Conservation (phyloP, 1,140 invertebrate species). For the Drosophila yakuba region DNA sequence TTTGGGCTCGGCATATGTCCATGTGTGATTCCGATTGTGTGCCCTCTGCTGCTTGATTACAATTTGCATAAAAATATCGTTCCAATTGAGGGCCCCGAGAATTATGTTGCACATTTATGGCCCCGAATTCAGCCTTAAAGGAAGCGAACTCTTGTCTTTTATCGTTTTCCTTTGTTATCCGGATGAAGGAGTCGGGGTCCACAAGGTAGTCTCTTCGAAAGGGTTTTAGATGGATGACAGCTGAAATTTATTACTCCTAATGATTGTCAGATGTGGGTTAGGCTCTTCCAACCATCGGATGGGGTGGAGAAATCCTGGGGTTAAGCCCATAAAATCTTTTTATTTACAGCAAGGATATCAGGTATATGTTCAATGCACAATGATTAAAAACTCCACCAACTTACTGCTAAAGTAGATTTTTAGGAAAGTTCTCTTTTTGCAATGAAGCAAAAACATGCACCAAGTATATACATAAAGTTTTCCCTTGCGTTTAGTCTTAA, state of each 20-base stretch:
- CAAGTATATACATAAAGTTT: too few species aligned
- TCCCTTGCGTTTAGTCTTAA: too few species aligned
- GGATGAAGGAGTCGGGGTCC: background rate
- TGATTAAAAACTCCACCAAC: too few species aligned
- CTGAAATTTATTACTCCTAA: conserved; percentile 58
- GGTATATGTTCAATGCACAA: too few species aligned
- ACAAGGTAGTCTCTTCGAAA: conserved; percentile 14
- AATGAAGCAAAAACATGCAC: too few species aligned
- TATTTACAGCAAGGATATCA: background rate
- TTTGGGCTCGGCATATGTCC: conserved; percentile 68
- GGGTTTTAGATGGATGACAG: conserved; percentile 48
- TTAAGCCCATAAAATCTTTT: background rate
- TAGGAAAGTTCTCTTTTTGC: too few species aligned
- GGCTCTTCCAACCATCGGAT: conserved; percentile 11
- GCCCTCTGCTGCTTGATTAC: conserved; percentile 70
- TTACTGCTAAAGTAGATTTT: too few species aligned
- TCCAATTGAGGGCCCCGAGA: conserved; percentile 48
- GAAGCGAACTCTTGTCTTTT: conserved; percentile 66
- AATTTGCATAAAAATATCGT: conserved; percentile 81
- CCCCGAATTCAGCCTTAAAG: conserved; percentile 46
- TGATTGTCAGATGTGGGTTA: conserved; percentile 46
- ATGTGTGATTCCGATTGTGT: conserved; percentile 43
- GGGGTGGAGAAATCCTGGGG: background rate
- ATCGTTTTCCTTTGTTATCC: conserved; percentile 64
- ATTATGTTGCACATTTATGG: conserved; percentile 76